These are phyloP conservation scores for Netelia inedita DNA, from an alignment of 2,888 invertebrate species.

Conservation along the genomic window DNA sequence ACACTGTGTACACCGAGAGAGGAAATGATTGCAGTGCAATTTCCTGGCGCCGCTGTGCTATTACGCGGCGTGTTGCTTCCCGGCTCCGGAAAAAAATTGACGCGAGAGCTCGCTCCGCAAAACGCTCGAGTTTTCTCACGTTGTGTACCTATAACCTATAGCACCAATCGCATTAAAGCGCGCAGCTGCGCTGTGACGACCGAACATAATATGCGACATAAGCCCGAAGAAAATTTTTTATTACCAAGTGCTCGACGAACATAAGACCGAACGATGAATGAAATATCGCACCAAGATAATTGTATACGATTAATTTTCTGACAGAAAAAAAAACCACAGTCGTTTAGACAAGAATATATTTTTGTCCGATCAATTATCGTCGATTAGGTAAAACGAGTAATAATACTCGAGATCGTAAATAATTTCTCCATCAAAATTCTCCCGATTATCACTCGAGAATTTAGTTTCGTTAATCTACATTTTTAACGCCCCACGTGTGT, in stretches of 20 bases:
- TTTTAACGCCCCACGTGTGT: background rate
- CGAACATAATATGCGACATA: too few relatives aligned
- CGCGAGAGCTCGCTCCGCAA: conserved; percentile 48
- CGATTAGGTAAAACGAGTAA: too few relatives aligned
- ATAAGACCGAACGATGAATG: background rate
- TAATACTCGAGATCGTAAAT: too few relatives aligned
- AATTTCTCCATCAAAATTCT: too few relatives aligned
- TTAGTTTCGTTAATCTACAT: background rate
- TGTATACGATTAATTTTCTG: too few relatives aligned
- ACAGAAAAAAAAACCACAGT: too few relatives aligned
- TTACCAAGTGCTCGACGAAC: background rate
- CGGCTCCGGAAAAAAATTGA: conserved; percentile 68
- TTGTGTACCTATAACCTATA: conserved; percentile 20
- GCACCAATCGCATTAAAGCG: conserved; percentile 7
- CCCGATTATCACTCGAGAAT: too few relatives aligned
- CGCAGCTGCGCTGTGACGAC: background rate
- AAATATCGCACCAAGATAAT: background rate
- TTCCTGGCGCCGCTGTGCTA: conserved; percentile 70
- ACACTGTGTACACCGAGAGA: conserved; percentile 55
- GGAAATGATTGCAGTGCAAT: conserved; percentile 73
- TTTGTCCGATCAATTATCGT: too few relatives aligned
- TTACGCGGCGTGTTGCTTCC: conserved; percentile 58
- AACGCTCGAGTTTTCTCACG: conserved; percentile 36
- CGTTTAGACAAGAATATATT: too few relatives aligned
- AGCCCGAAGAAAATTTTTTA: too few relatives aligned